A percentile compares a stretch with the other conserved stretches of the same genome.
Evolutionary conservation across 2,797 vertebrate species (phyloP).

Genomic region (Syngnathus acus): DNA sequence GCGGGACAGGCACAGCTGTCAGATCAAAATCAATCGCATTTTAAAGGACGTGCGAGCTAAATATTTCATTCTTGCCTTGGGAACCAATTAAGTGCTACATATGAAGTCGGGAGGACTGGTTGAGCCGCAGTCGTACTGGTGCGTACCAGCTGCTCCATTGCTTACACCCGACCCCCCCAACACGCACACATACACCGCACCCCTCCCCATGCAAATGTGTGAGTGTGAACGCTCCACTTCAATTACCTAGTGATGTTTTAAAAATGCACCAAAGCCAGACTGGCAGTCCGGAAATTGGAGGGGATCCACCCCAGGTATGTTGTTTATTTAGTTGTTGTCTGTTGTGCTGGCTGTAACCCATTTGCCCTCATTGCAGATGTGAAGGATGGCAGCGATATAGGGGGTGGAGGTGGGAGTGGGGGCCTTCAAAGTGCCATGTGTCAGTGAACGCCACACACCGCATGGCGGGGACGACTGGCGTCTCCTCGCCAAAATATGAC

Average conservation of each 20-base stretch:
- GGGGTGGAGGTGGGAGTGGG: constrained; percentile 48
- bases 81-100: constrained; percentile 78
- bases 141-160: constrained; percentile 73
- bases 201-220: constrained; percentile 70
- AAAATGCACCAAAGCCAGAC: constrained; percentile 75
- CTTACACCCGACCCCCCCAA: constrained; percentile 58
- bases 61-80: constrained; percentile 80
- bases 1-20: constrained; percentile 75
- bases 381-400: constrained; percentile 59
- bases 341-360: constrained; percentile 71
- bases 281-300: constrained; percentile 71
- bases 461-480: constrained; percentile 65
- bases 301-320: constrained; percentile 75
- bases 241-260: constrained; percentile 77
- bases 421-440: constrained; percentile 72
- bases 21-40: constrained; percentile 78
- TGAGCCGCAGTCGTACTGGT: constrained; percentile 74
- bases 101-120: constrained; percentile 76
- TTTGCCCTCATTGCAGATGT: constrained; percentile 74
- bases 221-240: constrained; percentile 73
- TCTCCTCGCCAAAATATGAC: constrained; percentile 57
- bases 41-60: constrained; percentile 76
- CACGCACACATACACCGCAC: constrained; percentile 41
- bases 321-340: constrained; percentile 76
- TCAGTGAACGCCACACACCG: constrained; percentile 62